Evolutionary conservation across 1,140 invertebrate genomes (phyloP), one percentile per base, ranked within the genome.

Genomic region (Pseudomyrmex concolor): DNA sequence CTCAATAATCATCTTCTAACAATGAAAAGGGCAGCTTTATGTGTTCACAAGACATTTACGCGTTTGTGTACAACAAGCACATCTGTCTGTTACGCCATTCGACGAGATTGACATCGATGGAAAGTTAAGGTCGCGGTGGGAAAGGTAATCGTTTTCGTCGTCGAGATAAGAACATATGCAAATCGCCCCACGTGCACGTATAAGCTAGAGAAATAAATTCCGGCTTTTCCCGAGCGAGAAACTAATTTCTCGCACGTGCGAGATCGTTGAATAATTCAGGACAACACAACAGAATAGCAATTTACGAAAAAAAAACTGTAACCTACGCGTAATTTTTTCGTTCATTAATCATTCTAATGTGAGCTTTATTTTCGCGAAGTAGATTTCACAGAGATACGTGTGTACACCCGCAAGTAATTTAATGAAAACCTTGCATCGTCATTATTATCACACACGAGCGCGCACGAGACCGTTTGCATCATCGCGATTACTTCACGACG

Each of bases 401-500:
- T 2, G 43, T 22, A 17, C 12, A 48, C 71, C 45, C 66, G 45
- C 34, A 34, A 50, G 60, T 74, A 74, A 82, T 73, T 74, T 82
- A 63, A 82, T 74, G 59, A 72, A 34, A 82, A 64, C 70, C 68
- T 82, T 71, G 78, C 10, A 48, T 25, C 17, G 45, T 19, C 59
- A 19, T 82, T 74, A 54, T 77, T 54, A 66, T 43, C 73, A 72
- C 78, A 22, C 68, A 74, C n/a, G 70, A 82, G 70, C 48, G 71
- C 70, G 17, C 70, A 55, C 2, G 71, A 45, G 13, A 63, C 25
- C 2, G 59, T 63, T 82, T 74, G 78, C 78, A 82, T 82, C 78
- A 74, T 74, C 78, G 48, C 59, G 57, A 74, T 82, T 82, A 82
- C 25, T 74, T 82, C 78, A 74, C 57, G 45, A 19, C 43, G 50